Evolutionary conservation across 2,888 invertebrate genomes (phyloP), one percentile per base, ranked within the genome.

Genomic region (Sialis lutaria): DNA sequence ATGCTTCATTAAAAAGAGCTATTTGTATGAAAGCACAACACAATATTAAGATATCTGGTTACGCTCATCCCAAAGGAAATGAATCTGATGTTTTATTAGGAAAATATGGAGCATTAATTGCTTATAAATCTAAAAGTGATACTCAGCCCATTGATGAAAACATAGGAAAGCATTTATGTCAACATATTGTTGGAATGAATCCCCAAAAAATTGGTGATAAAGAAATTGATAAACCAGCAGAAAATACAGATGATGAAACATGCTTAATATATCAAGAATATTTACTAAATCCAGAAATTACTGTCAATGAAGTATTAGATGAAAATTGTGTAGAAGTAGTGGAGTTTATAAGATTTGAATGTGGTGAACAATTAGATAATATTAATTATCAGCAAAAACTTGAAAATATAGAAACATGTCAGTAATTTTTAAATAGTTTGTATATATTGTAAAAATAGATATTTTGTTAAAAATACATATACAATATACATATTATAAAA

Each of bases 141-240:
- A 46, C 61, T 2, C 66, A 69, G 47, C 50, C 59, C 12, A 61
- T 64, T 10, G 52, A 67, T 6, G 57, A 66, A 32, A 59, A 67
- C 42, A 58, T 85, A 7, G 83, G 83, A 12, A 75, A 76, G 54
- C 80, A 87, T 57, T 63, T 96, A 6, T 91, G 92, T 60, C 93
- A 95, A 61, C 96, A 96, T 59, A 79, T 96, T 56, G 88, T 96
- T 22, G 92, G 90, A 33, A 80, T 89, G 75, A 82, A 83, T 55
- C 91, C 91, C 0, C 62, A 58, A 35, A 83, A 79, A 67, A 74
- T 90, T 50, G 90, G 89, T 1, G 64, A 74, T 53, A 69, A 72
- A 51, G 65, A 62, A 44, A 55, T 56, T 5, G 84, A 86, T 58
- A 64, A 75, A 53, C 80, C 81, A 6, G 62, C 68, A 0, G 66